Evolutionary conservation across 2,888 invertebrate species (phyloP).

Genomic region (Hipparchia sbordonii): DNA sequence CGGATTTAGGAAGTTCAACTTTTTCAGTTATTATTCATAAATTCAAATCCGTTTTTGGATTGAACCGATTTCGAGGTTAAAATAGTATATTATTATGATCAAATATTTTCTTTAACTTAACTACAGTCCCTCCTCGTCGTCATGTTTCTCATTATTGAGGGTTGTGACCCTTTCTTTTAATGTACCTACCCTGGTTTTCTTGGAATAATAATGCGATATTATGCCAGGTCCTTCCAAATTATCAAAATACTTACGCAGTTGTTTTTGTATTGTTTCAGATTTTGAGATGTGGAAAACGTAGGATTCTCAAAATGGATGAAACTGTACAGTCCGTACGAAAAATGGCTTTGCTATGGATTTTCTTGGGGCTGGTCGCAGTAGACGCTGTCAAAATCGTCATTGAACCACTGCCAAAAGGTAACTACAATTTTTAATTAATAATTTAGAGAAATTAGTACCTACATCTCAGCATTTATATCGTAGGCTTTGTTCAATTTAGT

Average conservation of each 20-base stretch:
- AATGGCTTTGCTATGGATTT: constrained; percentile 67
- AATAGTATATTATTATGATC: constrained; percentile 53
- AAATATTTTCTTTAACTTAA: background rate
- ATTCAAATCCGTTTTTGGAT: constrained; percentile 76
- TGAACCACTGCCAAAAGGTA: constrained; percentile 81
- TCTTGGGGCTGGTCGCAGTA: constrained; percentile 61
- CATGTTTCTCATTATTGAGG: no score
- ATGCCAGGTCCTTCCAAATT: no score
- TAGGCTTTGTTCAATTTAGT: no score
- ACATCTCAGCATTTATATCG: no score
- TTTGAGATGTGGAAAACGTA: constrained; percentile 56
- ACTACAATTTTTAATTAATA: constrained; percentile 41
- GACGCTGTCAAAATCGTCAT: constrained; percentile 76
- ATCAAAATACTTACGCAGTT: no score
- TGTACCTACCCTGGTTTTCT: no score
- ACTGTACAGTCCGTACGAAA: constrained; percentile 50
- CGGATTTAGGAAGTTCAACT: constrained; percentile 73
- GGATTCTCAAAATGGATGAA: constrained; percentile 59
- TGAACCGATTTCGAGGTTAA: constrained; percentile 68
- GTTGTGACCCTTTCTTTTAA: no score
- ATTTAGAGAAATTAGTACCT: no score
- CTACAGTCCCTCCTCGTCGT: no score
- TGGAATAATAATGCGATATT: no score
- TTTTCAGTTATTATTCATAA: constrained; percentile 79
- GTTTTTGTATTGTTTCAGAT: constrained; percentile 56